A percentile compares a stretch with the other conserved stretches of the same genome.
Conservation (phyloP, 2,797 vertebrate genomes). For the Malurus leucopterus region DNA sequence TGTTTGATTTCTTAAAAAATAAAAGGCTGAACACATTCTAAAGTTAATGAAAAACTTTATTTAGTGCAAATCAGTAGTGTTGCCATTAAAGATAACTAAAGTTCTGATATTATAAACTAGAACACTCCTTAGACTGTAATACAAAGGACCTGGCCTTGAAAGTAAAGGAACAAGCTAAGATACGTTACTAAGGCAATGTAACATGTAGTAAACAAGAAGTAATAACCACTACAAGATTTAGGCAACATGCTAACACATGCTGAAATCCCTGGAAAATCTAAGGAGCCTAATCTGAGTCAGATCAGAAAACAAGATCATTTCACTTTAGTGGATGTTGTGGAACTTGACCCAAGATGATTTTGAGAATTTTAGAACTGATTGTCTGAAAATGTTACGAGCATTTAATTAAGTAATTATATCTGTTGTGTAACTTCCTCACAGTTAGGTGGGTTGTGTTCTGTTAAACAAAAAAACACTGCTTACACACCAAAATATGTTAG, state of each 20-base stretch:
- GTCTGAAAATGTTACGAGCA: not conserved
- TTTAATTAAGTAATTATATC: not conserved
- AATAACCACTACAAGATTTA: not conserved
- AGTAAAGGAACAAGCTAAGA: not conserved
- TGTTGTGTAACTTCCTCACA: not conserved
- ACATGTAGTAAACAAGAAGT: not conserved
- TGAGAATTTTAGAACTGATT: not conserved
- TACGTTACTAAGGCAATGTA: not conserved
- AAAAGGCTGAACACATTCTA: not conserved
- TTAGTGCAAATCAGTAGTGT: not conserved
- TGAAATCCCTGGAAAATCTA: not conserved
- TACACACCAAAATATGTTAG: not conserved
- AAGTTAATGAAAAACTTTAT: not conserved
- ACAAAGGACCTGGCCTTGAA: not conserved
- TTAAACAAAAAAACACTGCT: rapidly evolving
- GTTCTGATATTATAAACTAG: not conserved
- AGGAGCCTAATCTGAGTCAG: not conserved
- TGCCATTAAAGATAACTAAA: not conserved
- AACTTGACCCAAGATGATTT: not conserved
- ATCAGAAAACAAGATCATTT: not conserved
- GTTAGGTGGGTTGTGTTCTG: not conserved
- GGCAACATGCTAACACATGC: not conserved
- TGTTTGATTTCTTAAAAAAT: not conserved
- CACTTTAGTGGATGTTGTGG: not conserved
- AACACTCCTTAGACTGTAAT: not conserved